Evolutionary conservation across 2,113 vertebrate genomes (phyloP).

Genomic region (Ivindomyrus marchei): DNA sequence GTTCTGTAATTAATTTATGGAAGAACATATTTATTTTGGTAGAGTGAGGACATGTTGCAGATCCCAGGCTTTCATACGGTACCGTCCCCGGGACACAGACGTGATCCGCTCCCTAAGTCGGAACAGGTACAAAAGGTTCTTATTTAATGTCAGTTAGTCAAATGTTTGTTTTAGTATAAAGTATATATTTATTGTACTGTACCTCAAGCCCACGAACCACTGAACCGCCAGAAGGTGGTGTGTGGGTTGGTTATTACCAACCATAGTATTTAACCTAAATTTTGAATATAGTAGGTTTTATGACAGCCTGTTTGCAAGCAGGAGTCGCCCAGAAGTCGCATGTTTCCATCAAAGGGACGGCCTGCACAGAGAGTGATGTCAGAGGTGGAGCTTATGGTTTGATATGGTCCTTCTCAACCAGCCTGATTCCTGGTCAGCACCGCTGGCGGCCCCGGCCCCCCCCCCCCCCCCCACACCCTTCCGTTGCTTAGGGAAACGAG

Average conservation of each 20-base stretch:
- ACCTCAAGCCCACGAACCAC: not conserved
- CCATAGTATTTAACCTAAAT: not conserved
- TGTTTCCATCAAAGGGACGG: not conserved
- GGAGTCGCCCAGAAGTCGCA: not conserved
- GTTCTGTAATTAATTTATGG: not conserved
- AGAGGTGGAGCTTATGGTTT: not conserved
- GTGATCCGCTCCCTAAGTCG: not conserved
- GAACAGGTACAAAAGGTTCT: not conserved
- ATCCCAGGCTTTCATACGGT: not conserved
- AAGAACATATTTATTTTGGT: not conserved
- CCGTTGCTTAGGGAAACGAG: not conserved
- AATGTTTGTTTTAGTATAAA: not conserved
- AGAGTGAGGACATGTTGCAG: not conserved
- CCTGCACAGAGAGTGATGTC: not conserved
- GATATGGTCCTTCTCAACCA: not conserved
- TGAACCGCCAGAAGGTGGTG: not conserved
- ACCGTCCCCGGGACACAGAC: not conserved
- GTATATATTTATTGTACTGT: not conserved
- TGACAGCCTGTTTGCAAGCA: not conserved
- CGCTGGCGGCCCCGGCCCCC: not conserved
- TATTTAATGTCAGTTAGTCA: not conserved
- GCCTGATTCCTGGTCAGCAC: not conserved
- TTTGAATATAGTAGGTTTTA: not conserved
- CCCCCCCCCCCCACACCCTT: not conserved
- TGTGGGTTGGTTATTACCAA: not conserved